phyloP scores from a whole-genome alignment of 2,888 invertebrate species.

The Aleiodes testaceus region DNA sequence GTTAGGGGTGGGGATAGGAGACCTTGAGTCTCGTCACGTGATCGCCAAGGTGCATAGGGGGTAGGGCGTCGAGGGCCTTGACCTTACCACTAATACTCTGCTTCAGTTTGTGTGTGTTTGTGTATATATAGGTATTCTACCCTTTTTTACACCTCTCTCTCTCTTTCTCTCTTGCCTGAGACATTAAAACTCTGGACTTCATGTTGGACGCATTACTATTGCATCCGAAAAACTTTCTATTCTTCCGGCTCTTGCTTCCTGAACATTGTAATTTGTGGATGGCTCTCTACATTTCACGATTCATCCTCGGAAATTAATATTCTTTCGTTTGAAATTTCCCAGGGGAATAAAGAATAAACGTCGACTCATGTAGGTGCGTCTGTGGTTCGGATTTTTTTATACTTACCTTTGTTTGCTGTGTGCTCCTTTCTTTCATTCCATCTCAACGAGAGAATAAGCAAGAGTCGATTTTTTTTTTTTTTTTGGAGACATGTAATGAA shows the following conservation, averaged over 20 bases:
- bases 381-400: slow-evolving; percentile 5
- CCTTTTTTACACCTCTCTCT: slow-evolving; percentile 15
- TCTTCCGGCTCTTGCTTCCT: slow-evolving; percentile 5
- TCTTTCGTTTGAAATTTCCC: slow-evolving; percentile 7
- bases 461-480: not conserved
- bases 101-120: slow-evolving; percentile 34
- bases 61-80: slow-evolving; percentile 75
- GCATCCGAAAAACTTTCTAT: slow-evolving; percentile 59
- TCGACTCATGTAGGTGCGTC: slow-evolving; percentile 26
- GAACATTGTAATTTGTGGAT: not conserved
- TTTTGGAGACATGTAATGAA: slow-evolving; percentile 11
- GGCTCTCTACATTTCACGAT: not conserved
- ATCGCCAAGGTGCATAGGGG: slow-evolving; percentile 71
- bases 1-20: slow-evolving; percentile 70
- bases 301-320: not conserved
- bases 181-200: not conserved
- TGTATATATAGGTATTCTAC: not conserved
- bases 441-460: not conserved
- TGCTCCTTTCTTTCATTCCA: not conserved
- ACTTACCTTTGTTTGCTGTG: slow-evolving; percentile 8
- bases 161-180: slow-evolving; percentile 32
- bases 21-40: slow-evolving; percentile 77
- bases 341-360: slow-evolving; percentile 10
- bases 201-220: slow-evolving; percentile 55
- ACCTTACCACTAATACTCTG: slow-evolving; percentile 71